phyloP scores from a whole-genome alignment of 2,888 invertebrate species.

The Ethmia dodecea region DNA sequence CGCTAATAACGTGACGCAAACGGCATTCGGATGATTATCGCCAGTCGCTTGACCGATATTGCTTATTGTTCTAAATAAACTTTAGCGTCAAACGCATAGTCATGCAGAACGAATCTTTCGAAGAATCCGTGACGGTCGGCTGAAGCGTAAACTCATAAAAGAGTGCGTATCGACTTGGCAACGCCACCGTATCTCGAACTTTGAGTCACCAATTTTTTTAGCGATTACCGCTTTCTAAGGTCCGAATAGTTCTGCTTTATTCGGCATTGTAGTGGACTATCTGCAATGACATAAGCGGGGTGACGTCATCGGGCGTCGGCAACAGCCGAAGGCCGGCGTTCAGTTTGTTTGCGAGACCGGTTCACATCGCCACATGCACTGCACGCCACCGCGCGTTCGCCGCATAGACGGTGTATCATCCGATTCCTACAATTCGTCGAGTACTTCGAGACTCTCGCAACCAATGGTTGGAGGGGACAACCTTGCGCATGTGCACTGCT shows the following conservation, averaged over 20 bases:
- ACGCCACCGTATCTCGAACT: slow-evolving; percentile 10
- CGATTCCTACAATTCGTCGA: slow-evolving; percentile 22
- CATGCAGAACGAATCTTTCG: slow-evolving; percentile 46
- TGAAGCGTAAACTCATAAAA: slow-evolving; percentile 29
- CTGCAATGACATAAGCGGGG: slow-evolving; percentile 63
- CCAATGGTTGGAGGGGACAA: slow-evolving; percentile 5
- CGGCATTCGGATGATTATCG: slow-evolving; percentile 22
- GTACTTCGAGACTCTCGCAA: slow-evolving; percentile 12
- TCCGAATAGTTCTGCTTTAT: slow-evolving; percentile 22
- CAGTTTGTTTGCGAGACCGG: slow-evolving; percentile 58
- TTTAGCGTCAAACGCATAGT: slow-evolving; percentile 29
- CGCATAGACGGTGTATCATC: slow-evolving; percentile 32
- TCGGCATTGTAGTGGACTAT: slow-evolving; percentile 40
- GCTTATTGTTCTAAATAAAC: slow-evolving; percentile 41
- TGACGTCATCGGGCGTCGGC: slow-evolving; percentile 73
- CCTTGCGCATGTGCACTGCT: slow-evolving; percentile 12
- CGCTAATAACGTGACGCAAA: slow-evolving; percentile 23
- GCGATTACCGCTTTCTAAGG: slow-evolving; percentile 14
- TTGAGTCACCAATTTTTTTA: slow-evolving; percentile 13
- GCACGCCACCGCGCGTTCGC: slow-evolving; percentile 28
- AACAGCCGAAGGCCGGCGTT: slow-evolving; percentile 66
- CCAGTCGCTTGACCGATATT: slow-evolving; percentile 27
- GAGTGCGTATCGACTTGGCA: slow-evolving; percentile 14
- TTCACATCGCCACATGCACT: slow-evolving; percentile 52
- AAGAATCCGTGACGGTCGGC: slow-evolving; percentile 28